A percentile compares a stretch with the other conserved stretches of the same genome.
phyloP scores from a whole-genome alignment of 1,140 invertebrate genomes.

The Trypoxylus dichotomus region DNA sequence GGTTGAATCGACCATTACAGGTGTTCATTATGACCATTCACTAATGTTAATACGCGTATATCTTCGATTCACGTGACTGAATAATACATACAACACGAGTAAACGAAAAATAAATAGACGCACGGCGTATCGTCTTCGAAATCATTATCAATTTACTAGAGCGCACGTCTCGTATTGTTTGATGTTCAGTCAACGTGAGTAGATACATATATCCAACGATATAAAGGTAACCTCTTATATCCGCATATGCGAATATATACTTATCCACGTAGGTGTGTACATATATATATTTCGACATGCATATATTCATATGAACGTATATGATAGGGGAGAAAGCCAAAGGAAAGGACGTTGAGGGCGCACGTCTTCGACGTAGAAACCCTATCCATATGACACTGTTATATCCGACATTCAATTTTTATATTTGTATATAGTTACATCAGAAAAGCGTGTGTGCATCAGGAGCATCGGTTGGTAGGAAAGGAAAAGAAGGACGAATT shows the following conservation, averaged over 20 bases:
- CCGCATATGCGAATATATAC: not conserved
- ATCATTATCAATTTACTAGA: slow-evolving; percentile 12
- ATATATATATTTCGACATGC: not conserved
- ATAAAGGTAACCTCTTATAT: slow-evolving; percentile 20
- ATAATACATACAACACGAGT: not conserved
- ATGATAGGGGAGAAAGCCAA: not conserved
- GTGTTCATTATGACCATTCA: too few relatives aligned
- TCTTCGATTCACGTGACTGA: not conserved
- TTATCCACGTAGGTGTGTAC: not conserved
- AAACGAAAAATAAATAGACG: slow-evolving; percentile 15
- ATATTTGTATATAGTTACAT: slow-evolving; percentile 25
- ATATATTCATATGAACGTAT: slow-evolving; percentile 18
- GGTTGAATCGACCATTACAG: too few relatives aligned
- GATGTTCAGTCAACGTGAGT: not conserved
- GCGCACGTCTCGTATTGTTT: not conserved
- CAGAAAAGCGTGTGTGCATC: not conserved
- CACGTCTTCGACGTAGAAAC: not conserved
- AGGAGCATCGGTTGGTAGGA: not conserved
- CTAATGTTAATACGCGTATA: not conserved
- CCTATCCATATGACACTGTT: slow-evolving; percentile 13
- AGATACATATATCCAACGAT: slow-evolving; percentile 2
- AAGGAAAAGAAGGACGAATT: not conserved
- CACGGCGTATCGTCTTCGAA: not conserved
- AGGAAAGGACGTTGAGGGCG: not conserved
- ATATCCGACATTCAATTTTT: slow-evolving; percentile 19